Evolutionary conservation across 2,888 invertebrate species (phyloP), one percentile per base, ranked within the genome.

Genomic region (Bugulina stolonifera): DNA sequence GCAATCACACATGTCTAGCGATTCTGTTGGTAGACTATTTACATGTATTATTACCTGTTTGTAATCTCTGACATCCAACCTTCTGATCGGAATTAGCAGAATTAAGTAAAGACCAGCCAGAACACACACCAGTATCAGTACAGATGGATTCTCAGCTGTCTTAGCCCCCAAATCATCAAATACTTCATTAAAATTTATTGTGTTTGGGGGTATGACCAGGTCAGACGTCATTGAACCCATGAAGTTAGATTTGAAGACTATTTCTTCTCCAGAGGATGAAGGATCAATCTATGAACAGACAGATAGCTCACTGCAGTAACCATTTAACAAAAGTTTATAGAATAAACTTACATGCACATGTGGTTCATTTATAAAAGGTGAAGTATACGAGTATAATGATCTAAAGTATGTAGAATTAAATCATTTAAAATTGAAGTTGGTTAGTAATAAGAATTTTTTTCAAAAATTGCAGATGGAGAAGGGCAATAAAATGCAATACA

Each of bases 221-320:
- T 64, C 64, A 29, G 64, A 64, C 32, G 64, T 64, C 27, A 64
- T 64, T 27, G 64, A 64, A 5, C 64, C 64, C 64, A 64, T 64
- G 32, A 64, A 64, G 64, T 64, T 64, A 34, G 64, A 64, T n/a
- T 64, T 64, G 32, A 64, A 64, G 2, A 64, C 64, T 5, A 64
- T 32, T 34, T 64, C 64, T 32, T 64, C 64, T 32, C 64, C 64
- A 32, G 32, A 32, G 2, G 64, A 64, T 27, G 22, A 14, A 3
- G 64, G 64, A n/a, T 64, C 64, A 64, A 64, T 64, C 64, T 64
- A 34, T 10, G n/a, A n/a, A n/a, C n/a, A n/a, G n/a, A n/a, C n/a
- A n/a, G n/a, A n/a, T n/a, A n/a, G n/a, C n/a, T n/a, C n/a, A n/a
- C n/a, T n/a, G n/a, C n/a, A n/a, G n/a, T n/a, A n/a, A n/a, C n/a